phyloP scores from a whole-genome alignment of 2,113 vertebrate species.

The Astur gentilis region DNA sequence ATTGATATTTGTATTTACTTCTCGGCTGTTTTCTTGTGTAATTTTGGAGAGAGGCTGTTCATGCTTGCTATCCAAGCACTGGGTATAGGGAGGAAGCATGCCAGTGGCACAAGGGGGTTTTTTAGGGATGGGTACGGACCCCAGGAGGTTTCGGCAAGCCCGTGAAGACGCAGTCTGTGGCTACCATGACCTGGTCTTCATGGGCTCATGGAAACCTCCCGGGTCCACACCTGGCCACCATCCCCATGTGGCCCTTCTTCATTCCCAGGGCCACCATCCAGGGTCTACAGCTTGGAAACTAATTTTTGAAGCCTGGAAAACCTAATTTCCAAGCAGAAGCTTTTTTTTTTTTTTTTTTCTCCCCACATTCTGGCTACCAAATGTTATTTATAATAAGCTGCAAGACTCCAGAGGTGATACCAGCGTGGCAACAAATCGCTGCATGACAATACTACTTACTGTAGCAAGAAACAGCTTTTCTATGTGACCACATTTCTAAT shows the following conservation, averaged over 20 bases:
- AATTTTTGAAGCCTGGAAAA: not conserved
- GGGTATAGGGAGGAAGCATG: not conserved
- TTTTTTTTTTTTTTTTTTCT: not conserved
- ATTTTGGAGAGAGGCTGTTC: not conserved
- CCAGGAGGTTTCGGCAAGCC: accelerated
- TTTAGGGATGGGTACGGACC: not conserved
- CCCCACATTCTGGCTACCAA: not conserved
- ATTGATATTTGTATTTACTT: constrained; percentile 47
- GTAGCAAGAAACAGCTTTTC: constrained; percentile 57
- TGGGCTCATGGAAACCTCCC: not conserved
- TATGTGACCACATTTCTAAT: constrained; percentile 49
- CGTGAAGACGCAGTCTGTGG: accelerated
- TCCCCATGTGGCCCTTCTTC: not conserved
- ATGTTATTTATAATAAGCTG: constrained; percentile 4
- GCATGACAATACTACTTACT: constrained; percentile 53
- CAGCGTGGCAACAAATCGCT: not conserved
- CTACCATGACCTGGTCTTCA: accelerated
- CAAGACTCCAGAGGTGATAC: constrained; percentile 32
- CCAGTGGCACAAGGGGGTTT: not conserved
- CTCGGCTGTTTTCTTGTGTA: not conserved
- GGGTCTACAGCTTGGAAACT: not conserved
- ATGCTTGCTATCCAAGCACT: not conserved
- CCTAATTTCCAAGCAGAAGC: not conserved
- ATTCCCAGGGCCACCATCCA: not conserved
- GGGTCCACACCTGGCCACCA: not conserved